A percentile compares a stretch with the other conserved stretches of the same genome.
Evolutionary conservation across 1,140 invertebrate genomes (phyloP).

Genomic region (Melanaphis sacchari): DNA sequence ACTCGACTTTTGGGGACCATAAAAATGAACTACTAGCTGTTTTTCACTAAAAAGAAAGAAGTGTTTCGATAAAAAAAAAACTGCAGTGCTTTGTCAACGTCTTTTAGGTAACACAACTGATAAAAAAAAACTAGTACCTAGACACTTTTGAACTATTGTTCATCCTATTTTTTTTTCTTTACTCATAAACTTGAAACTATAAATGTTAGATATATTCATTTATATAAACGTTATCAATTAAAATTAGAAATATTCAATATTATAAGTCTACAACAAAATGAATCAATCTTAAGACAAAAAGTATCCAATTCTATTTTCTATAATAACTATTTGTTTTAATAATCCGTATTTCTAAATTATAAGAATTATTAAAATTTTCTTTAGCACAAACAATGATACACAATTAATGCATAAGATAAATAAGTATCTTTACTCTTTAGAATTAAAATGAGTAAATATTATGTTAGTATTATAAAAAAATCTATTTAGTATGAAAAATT

Average conservation of each 20-base stretch:
- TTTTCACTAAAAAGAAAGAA: constrained; percentile 34
- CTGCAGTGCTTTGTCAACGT: constrained; percentile 29
- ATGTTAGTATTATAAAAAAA: not conserved
- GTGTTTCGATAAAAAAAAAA: constrained; percentile 29
- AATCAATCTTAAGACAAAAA: not conserved
- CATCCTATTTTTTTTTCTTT: not conserved
- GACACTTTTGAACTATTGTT: not conserved
- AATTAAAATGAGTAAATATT: not conserved
- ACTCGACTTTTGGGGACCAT: constrained; percentile 47
- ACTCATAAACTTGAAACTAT: not conserved
- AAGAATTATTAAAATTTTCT: not conserved
- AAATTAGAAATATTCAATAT: not conserved
- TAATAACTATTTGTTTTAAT: not conserved
- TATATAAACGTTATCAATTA: not conserved
- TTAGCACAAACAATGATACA: not conserved
- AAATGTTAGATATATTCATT: not conserved
- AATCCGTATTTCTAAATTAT: not conserved
- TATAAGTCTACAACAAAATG: not conserved
- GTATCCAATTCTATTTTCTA: not conserved
- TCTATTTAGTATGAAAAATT: not conserved
- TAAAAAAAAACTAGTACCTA: constrained; percentile 37
- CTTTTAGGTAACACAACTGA: not conserved
- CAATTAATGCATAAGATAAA: not conserved
- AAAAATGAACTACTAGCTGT: constrained; percentile 52
- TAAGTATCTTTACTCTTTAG: not conserved